phyloP scores from a whole-genome alignment of 2,113 vertebrate species.

The Mormoops blainvillei region DNA sequence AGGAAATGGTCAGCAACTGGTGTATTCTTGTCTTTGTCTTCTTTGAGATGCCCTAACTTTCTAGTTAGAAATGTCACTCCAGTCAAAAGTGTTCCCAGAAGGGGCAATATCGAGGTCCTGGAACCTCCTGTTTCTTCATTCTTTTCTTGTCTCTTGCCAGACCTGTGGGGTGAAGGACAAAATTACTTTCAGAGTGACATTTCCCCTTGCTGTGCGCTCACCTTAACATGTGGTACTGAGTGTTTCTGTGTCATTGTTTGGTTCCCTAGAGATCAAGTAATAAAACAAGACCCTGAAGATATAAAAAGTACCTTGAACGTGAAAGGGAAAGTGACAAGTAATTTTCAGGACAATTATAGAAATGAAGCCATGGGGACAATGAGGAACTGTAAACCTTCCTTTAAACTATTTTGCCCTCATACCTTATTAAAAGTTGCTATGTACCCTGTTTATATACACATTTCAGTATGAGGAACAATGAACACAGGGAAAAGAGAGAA shows the following conservation, averaged over 20 bases:
- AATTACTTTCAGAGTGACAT: not conserved
- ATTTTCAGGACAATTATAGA: not conserved
- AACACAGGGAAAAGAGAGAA: not conserved
- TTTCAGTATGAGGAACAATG: not conserved
- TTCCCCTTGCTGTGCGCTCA: not conserved
- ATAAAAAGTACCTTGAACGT: not conserved
- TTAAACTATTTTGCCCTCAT: not conserved
- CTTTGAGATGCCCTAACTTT: not conserved
- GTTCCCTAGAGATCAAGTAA: not conserved
- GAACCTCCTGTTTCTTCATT: not conserved
- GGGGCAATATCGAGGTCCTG: not conserved
- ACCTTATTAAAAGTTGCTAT: not conserved
- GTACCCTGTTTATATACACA: not conserved
- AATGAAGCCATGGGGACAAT: not conserved
- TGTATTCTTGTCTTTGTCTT: not conserved
- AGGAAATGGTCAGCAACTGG: not conserved
- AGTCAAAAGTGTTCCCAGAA: not conserved
- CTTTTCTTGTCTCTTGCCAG: not conserved
- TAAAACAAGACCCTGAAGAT: not conserved
- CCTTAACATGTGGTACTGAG: not conserved
- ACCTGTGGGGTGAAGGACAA: not conserved
- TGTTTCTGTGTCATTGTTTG: not conserved
- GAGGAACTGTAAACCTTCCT: not conserved
- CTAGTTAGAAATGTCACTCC: not conserved
- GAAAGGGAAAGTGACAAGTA: not conserved